These are phyloP conservation scores for Ptychochromis oligacanthus DNA, from an alignment of 2,113 vertebrate species.

Conservation along the genomic window DNA sequence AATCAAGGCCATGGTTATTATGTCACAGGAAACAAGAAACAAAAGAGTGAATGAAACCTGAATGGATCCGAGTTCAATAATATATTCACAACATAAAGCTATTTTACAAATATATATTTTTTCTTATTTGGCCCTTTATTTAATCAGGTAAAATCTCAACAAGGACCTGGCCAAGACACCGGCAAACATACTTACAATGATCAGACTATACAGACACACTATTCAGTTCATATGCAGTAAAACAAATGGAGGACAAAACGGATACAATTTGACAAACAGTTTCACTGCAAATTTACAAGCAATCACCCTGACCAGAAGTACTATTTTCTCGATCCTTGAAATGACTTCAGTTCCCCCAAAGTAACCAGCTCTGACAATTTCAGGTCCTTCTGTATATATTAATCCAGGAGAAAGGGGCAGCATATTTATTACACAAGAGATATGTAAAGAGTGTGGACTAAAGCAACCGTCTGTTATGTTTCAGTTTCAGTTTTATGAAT, in stretches of 20 bases:
- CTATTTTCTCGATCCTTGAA: conserved; percentile 1
- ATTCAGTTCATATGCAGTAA: not conserved
- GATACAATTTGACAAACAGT: not conserved
- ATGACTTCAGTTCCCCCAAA: not conserved
- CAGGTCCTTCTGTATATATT: not conserved
- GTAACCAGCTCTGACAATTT: not conserved
- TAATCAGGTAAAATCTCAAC: not conserved
- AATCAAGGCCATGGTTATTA: not conserved
- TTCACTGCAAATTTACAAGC: not conserved
- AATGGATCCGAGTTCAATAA: not conserved
- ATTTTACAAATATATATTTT: not conserved
- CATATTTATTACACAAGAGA: conserved; percentile 13
- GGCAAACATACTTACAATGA: not conserved
- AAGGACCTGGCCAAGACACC: not conserved
- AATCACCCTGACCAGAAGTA: not conserved
- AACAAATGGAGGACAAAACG: not conserved
- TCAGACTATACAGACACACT: not conserved
- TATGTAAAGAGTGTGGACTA: not conserved
- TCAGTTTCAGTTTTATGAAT: not conserved
- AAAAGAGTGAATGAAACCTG: not conserved
- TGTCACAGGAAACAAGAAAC: not conserved
- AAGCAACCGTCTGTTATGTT: not conserved
- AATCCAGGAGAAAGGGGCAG: not conserved
- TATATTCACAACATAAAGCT: not conserved
- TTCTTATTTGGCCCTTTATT: not conserved